Evolutionary conservation across 1,140 invertebrate genomes (phyloP).

Genomic region (Bombus consobrinus): DNA sequence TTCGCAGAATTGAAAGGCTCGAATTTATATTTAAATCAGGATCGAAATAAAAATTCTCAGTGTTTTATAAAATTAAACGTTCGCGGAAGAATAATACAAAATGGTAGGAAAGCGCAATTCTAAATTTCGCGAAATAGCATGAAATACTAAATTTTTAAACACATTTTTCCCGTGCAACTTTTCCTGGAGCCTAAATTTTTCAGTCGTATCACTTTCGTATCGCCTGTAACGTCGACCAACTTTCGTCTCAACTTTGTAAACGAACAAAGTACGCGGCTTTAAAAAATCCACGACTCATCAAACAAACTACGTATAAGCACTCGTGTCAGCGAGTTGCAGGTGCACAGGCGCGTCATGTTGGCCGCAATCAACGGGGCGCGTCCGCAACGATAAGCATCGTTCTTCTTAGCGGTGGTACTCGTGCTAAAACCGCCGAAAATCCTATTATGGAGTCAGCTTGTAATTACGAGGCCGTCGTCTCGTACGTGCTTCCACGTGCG

Average conservation of each 20-base stretch:
- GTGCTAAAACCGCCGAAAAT: slow-evolving; percentile 61
- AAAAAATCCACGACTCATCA: neutral
- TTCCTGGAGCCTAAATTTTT: neutral
- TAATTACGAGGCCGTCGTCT: slow-evolving; percentile 55
- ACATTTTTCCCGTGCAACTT: neutral
- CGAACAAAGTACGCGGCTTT: neutral
- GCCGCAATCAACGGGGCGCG: slow-evolving; percentile 26
- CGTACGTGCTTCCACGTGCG: slow-evolving; percentile 56
- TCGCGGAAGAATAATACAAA: neutral
- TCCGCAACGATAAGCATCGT: slow-evolving; percentile 31
- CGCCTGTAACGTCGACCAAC: neutral
- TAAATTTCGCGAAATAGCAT: neutral
- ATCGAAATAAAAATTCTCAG: neutral
- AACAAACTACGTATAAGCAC: neutral
- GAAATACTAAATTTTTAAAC: neutral
- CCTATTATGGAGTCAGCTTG: slow-evolving; percentile 59
- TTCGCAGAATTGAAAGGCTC: neutral
- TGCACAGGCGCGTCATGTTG: neutral
- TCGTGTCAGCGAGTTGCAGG: neutral
- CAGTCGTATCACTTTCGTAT: neutral
- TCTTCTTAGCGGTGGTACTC: slow-evolving; percentile 36
- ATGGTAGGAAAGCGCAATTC: neutral
- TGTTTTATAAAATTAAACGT: neutral
- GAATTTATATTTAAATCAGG: no score
- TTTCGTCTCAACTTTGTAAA: neutral